phyloP scores from a whole-genome alignment of 1,140 invertebrate genomes.

The Rhizoglyphus robini region DNA sequence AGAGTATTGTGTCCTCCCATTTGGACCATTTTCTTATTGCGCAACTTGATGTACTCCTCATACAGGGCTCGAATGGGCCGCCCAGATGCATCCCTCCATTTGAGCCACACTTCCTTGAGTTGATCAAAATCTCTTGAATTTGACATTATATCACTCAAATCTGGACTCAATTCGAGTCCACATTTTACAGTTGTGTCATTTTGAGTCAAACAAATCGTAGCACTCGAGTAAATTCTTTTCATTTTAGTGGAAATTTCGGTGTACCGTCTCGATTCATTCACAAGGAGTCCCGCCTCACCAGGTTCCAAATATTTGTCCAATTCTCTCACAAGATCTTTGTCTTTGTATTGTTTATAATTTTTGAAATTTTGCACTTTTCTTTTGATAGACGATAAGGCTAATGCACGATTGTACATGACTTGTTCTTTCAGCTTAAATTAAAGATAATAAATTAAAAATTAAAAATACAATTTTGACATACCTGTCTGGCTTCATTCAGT shows the following conservation, averaged over 20 bases:
- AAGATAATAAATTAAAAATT: too few species aligned
- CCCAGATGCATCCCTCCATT: conserved; percentile 20
- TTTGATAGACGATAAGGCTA: too few species aligned
- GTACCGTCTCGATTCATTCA: conserved; percentile 54
- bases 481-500: conserved; percentile 4
- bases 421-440: too few species aligned
- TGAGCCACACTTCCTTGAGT: conserved; percentile 20
- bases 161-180: conserved; percentile 12
- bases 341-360: background rate
- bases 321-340: conserved; percentile 39
- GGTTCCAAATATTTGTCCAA: conserved; percentile 59
- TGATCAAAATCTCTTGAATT: conserved; percentile 9
- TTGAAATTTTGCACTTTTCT: background rate
- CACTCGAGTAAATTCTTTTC: conserved; percentile 1
- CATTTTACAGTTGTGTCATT: background rate
- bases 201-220: background rate
- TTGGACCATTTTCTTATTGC: conserved; percentile 19
- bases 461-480: too few species aligned
- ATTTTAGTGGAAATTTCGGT: conserved; percentile 11
- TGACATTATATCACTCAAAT: conserved; percentile 6
- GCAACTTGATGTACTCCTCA: conserved; percentile 5
- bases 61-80: background rate
- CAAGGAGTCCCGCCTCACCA: conserved; percentile 52
- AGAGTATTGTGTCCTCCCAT: conserved; percentile 21
- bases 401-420: too few species aligned